Base-by-base conservation (phyloP, 2,888 invertebrate genomes). In the Nymphalis polychloros region DNA sequence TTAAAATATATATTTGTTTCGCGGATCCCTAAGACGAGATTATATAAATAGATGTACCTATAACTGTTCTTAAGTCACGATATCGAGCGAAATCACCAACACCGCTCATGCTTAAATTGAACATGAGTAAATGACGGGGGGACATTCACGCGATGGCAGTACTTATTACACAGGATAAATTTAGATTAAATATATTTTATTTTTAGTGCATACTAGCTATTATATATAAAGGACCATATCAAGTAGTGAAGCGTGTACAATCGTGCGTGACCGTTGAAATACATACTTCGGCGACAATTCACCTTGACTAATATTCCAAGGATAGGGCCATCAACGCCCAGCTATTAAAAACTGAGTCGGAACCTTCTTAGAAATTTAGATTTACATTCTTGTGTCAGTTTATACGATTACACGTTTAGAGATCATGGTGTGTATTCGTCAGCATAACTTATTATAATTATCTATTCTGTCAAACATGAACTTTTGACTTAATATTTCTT, bases 321-420 rank as follows among this genome's bases (percentile, higher is more conserved):
- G 72, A 70, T 67, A 84, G 81, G 79, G 76, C 78, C 81, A 78
- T 79, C 80, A 72, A 74, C 78, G 76, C 76, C 79, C 77, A 73
- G 79, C 81, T 84, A 89, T 89, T 88, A 89, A 84, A 83, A 81
- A 78, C 76, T 81, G 78, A 81, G 79, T 76, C 80, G 76, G 77
- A 79, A 79, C 88, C 89, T 90, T 90, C 90, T 87, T 79, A 85
- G 90, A 90, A 90, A 83, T 75, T 72, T 74, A 72, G 75, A 75
- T 74, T 73, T 76, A 65, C 49, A 57, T 48, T 52, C 64, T 50
- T 46, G 59, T 47, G 55, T 64, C 55, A 48, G 62, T 60, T 66
- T 60, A 46, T 55, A 23, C 47, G 41, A 57, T 23, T 55, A 23
- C 60, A 6, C 5, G 27, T 31, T 31, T 31, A 20, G 8, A 8